phyloP scores from a whole-genome alignment of 2,888 invertebrate genomes.

The Sialis fuliginosa region DNA sequence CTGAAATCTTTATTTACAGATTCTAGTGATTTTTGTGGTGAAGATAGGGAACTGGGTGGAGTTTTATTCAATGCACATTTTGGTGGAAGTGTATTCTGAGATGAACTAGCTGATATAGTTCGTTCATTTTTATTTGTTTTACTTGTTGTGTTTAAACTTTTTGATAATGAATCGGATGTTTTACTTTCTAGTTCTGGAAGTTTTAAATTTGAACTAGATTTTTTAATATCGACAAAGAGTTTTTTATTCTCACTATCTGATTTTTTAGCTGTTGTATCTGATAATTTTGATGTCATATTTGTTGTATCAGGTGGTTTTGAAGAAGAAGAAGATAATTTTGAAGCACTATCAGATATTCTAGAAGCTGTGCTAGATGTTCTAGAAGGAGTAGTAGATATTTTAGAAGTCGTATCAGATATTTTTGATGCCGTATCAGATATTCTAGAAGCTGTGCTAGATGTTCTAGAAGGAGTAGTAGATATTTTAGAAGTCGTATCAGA shows the following conservation, averaged over 20 bases:
- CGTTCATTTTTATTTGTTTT: conserved; percentile 23
- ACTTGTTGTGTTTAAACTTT: conserved; percentile 7
- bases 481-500: background rate
- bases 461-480: background rate
- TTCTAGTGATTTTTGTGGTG: conserved; percentile 19
- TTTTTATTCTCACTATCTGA: too few species aligned
- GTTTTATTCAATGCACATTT: conserved; percentile 12
- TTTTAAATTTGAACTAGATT: too few species aligned
- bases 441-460: background rate
- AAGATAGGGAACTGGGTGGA: conserved; percentile 13
- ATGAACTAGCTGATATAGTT: conserved; percentile 16
- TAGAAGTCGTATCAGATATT: background rate
- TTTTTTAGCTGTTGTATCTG: background rate
- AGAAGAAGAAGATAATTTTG: conserved; percentile 3
- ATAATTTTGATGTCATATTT: background rate
- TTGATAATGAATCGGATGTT: conserved; percentile 5
- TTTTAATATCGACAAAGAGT: too few species aligned
- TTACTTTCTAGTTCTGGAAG: conserved; percentile 1
- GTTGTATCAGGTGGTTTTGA: background rate
- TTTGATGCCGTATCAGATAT: background rate
- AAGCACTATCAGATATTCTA: background rate
- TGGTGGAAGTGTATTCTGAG: conserved; percentile 22
- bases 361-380: background rate
- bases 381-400: conserved; percentile 4
- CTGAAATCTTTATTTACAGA: conserved; percentile 53